Base-by-base conservation (phyloP, 2,888 invertebrate species). In the Ferdinandea cuprea region DNA sequence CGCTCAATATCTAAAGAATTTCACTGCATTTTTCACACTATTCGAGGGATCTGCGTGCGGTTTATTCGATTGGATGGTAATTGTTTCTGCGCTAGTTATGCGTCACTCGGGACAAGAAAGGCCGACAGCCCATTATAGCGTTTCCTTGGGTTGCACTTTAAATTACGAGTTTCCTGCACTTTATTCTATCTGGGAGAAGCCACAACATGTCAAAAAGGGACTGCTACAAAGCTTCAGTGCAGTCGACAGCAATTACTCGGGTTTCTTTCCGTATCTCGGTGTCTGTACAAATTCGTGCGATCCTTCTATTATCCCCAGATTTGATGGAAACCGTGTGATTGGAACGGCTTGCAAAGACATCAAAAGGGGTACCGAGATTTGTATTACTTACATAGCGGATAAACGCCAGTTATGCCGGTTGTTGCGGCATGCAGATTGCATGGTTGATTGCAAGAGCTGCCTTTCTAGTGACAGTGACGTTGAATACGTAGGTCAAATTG, bases 231-330 rank as follows among this genome's bases (percentile, higher is more conserved):
- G 79, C 59, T 87, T 89, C 2, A 66, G 85, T 1, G 21, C 87
- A 1, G 91, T 92, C 81, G 86, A 92, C 61, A 89, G 93, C 42
- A 90, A 93, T 52, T 97, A 96, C 0, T 95, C 96, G 1, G 97
- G 95, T 0, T 95, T 98, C 87, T 97, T 95, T 89, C 96, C 97
- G 0, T 94, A 96, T 0, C 94, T 96, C 0, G 96, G 97, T 87
- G 94, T 98, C 91, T 96, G 98, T 94, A 99, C 98, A 90, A 98
- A 99, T 91, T 95, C 97, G 0, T 98, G 98, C 89, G 94, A 95
- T 85, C 95, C 97, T 5, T 95, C 95, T 87, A 95, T 97, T 76
- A 93, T 94, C 61, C 94, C 94, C 86, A 94, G 95, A 87, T 97
- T 95, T 89, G 93, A 94, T 89, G 94, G 94, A 63, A 93, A 93